Percentiles rank a stretch among this genome's conserved stretches.
phyloP scores from a whole-genome alignment of 2,113 vertebrate species.

The Tragelaphus scriptus region DNA sequence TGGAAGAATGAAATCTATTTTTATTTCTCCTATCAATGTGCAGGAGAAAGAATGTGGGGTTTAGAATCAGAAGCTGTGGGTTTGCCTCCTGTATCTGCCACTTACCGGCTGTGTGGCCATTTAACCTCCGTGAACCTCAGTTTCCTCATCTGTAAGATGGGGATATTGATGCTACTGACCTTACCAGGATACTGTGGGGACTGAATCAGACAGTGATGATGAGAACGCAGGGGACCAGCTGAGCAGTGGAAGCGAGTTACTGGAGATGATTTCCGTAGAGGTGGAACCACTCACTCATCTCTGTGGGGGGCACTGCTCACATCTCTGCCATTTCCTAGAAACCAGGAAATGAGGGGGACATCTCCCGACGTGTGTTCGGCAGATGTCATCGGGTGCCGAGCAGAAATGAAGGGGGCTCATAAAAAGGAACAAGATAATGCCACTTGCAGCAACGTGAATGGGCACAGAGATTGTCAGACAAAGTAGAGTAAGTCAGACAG shows the following conservation, averaged over 20 bases:
- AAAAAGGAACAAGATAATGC: not conserved
- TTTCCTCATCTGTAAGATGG: slow-evolving; percentile 33
- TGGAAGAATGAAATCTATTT: not conserved
- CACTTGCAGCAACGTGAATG: not conserved
- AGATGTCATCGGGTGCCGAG: not conserved
- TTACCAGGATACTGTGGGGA: not conserved
- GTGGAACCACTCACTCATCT: not conserved
- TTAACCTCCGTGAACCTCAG: not conserved
- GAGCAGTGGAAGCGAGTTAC: accelerated
- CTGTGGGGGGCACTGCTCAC: not conserved
- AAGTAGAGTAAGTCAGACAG: not conserved
- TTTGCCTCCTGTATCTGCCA: not conserved
- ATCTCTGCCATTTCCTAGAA: slow-evolving; percentile 34
- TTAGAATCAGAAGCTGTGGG: not conserved
- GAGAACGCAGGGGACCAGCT: not conserved
- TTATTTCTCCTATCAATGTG: not conserved
- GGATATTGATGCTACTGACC: not conserved
- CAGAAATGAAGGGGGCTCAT: not conserved
- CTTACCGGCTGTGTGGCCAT: not conserved
- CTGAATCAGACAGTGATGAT: not conserved
- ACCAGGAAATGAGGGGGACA: not conserved
- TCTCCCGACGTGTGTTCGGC: not conserved
- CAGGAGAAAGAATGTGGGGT: not conserved
- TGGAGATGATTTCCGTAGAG: not conserved
- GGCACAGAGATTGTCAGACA: not conserved